These are phyloP conservation scores for Puma concolor DNA, from an alignment of 2,113 vertebrate species.

Conservation along the genomic window DNA sequence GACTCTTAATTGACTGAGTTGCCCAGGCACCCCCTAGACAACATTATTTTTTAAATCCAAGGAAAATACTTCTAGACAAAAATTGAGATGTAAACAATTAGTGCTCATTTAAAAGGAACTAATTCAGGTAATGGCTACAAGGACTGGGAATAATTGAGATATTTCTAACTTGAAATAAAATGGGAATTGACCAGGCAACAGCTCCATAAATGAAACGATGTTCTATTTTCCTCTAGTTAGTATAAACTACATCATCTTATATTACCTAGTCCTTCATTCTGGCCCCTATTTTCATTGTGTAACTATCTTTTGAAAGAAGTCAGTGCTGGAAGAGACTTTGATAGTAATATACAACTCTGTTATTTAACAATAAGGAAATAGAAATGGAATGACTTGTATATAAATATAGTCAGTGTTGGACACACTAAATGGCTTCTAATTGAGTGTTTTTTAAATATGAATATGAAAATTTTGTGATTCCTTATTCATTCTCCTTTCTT, in stretches of 20 bases:
- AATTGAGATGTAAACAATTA: background rate
- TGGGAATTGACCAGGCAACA: background rate
- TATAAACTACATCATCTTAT: background rate
- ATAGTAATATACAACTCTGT: background rate
- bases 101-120: background rate
- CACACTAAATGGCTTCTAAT: background rate
- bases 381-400: background rate
- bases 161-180: conserved; percentile 28
- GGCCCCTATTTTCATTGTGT: background rate
- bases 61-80: background rate
- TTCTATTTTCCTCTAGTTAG: background rate
- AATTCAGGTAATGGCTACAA: background rate
- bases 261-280: background rate
- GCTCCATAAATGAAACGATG: background rate
- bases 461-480: background rate
- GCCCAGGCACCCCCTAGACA: no score
- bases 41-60: background rate
- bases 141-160: background rate
- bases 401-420: background rate
- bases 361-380: background rate
- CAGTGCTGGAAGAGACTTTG: background rate
- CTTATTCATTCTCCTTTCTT: background rate
- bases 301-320: background rate
- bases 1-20: no score
- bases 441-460: background rate